Evolutionary conservation across 2,888 invertebrate species (phyloP).

Genomic region (Hesperia comma): DNA sequence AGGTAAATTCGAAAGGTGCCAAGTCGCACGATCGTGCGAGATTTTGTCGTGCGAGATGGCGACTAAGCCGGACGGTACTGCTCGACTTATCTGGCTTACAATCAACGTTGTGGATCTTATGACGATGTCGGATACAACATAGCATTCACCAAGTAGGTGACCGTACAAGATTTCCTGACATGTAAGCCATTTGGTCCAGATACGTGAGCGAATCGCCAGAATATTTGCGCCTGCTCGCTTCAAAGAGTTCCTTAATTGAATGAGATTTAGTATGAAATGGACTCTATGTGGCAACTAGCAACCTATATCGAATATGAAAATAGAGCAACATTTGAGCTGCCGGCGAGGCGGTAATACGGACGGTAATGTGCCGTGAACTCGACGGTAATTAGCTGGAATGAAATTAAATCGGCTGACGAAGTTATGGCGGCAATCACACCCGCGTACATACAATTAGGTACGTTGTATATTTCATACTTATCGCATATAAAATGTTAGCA

Average conservation of each 20-base stretch:
- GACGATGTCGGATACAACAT: constrained; percentile 21
- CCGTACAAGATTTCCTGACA: constrained; percentile 30
- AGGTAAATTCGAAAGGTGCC: too few species aligned
- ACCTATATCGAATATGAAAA: constrained; percentile 59
- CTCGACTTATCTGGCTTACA: constrained; percentile 18
- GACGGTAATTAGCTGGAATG: constrained; percentile 69
- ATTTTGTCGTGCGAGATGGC: too few species aligned
- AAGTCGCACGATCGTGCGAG: too few species aligned
- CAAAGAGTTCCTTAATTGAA: constrained; percentile 57
- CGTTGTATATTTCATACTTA: background rate
- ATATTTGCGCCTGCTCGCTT: constrained; percentile 37
- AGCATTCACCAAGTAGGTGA: constrained; percentile 12
- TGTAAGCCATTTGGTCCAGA: constrained; percentile 21
- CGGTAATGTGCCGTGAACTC: constrained; percentile 55
- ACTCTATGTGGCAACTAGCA: constrained; percentile 37
- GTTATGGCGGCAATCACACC: constrained; percentile 22
- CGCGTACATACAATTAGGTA: constrained; percentile 1
- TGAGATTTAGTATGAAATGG: constrained; percentile 52
- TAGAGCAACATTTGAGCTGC: constrained; percentile 54
- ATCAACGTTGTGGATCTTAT: constrained; percentile 22
- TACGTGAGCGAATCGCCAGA: constrained; percentile 12
- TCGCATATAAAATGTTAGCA: too few species aligned
- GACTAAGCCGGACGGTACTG: too few species aligned
- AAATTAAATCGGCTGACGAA: constrained; percentile 67
- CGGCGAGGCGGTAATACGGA: constrained; percentile 45